phyloP scores from a whole-genome alignment of 1,140 invertebrate genomes.

The Leptopilina clavipes region DNA sequence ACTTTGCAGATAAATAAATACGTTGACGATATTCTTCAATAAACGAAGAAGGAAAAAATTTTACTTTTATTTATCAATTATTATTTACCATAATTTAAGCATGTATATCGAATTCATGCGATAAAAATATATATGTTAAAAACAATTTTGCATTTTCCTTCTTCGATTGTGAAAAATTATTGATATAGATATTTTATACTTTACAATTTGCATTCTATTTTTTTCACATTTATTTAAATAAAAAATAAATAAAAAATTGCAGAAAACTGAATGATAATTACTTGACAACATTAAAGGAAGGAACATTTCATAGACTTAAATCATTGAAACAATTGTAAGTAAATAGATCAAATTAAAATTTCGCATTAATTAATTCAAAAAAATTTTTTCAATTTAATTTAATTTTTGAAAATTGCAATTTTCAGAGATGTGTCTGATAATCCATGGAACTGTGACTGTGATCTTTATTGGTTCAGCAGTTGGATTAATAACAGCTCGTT shows the following conservation, averaged over 20 bases:
- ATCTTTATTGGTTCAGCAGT: constrained; percentile 85
- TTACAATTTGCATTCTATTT: no score
- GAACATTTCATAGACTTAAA: constrained; percentile 69
- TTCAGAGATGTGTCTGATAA: constrained; percentile 85
- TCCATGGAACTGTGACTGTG: constrained; percentile 88
- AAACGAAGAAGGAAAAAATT: no score
- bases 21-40: no score
- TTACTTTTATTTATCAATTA: no score
- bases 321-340: constrained; percentile 73
- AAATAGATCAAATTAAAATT: constrained; percentile 30
- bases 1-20: no score
- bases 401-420: constrained; percentile 41
- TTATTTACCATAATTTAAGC: no score
- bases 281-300: constrained; percentile 66
- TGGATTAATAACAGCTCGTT: constrained; percentile 82
- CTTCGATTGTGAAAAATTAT: no score
- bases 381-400: not conserved
- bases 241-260: constrained; percentile 41
- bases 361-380: constrained; percentile 25
- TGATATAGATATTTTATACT: no score
- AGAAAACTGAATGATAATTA: constrained; percentile 71
- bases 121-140: no score
- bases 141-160: no score
- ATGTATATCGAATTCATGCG: no score
- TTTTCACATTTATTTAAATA: no score